Base-by-base conservation (phyloP, 2,797 vertebrate species). In the Carduelis carduelis region DNA sequence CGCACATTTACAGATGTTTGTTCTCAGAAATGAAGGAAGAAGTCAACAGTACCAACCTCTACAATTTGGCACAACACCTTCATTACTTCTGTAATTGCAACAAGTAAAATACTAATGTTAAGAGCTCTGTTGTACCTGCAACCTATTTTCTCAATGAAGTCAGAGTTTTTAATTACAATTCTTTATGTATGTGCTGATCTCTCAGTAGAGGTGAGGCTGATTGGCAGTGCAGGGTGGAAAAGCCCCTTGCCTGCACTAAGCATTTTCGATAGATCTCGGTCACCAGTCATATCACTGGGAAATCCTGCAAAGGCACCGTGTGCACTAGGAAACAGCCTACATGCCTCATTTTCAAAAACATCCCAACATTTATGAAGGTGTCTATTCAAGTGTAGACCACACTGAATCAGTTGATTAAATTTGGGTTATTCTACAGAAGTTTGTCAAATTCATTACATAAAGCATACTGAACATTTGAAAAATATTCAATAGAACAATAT, bases 181-280 rank as follows among this genome's bases (percentile, higher is more conserved):
- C 21, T 24, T 50, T 13, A 35, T 2, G 1, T 15, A 26, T 1
- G 2, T 17, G 7, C 59, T 85, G 30, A 13, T 71, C 52, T 87
- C 32, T 50, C 41, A 39, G 28, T 20, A 39, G 63, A 49, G 17
- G 12, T 43, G 61, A 74, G 75, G 28, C n/a, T 68, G 37, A 17
- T 22, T 26, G 28, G 35, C 22, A 63, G 34, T 3, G 16, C 35
- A 69, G 63, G 24, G 11, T 47, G 43, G 71, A 89, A 91, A 64
- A 89, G 32, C 12, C 24, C 22, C 5, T 19, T 81, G 57, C 32
- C 57, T 8, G 4, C 16, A 27, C 7, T 32, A 21, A 0, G 1
- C 5, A 10, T 64, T 89, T 78, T 78, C 0, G 0, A 5, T 35
- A 83, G 35, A 32, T 6, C n/a, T 81, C 2, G 0, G n/a, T 50